Evolutionary conservation across 2,113 vertebrate species (phyloP).

Genomic region (Callionymus lyra): DNA sequence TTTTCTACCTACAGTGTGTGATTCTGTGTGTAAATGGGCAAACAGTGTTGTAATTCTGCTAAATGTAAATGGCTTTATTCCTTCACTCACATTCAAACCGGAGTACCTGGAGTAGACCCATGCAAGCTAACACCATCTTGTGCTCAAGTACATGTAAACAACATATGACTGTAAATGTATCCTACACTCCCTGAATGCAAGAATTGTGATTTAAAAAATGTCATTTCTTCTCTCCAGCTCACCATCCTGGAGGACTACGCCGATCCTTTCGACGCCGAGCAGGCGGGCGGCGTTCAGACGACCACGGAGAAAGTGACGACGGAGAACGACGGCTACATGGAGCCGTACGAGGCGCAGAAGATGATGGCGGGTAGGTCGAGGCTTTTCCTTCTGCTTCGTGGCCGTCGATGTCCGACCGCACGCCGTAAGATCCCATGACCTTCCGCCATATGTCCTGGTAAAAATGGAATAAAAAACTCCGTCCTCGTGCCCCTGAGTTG

Average conservation of each 20-base stretch:
- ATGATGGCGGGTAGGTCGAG: conserved; percentile 86
- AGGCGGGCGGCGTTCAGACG: conserved; percentile 66
- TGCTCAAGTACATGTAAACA: too few relatives aligned
- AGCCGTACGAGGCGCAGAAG: conserved; percentile 95
- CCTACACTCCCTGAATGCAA: too few relatives aligned
- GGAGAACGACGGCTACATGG: conserved; percentile 97
- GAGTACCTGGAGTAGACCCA: too few relatives aligned
- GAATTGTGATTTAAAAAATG: neutral
- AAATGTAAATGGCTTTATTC: too few relatives aligned
- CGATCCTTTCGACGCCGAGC: conserved; percentile 88
- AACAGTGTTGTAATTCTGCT: too few relatives aligned
- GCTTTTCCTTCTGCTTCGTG: neutral
- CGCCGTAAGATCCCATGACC: conserved; percentile 5
- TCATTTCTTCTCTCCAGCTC: conserved; percentile 59
- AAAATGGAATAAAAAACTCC: too few relatives aligned
- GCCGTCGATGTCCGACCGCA: neutral
- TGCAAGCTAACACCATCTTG: too few relatives aligned
- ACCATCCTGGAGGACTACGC: conserved; percentile 93
- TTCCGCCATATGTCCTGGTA: conserved; percentile 3
- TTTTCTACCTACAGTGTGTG: too few relatives aligned
- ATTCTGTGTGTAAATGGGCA: too few relatives aligned
- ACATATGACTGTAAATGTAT: too few relatives aligned
- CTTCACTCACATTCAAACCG: too few relatives aligned
- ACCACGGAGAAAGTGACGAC: conserved; percentile 72
- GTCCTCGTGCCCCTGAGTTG: conserved; percentile 5